These are phyloP conservation scores for Pachliopta kotzebuea DNA, from an alignment of 2,888 invertebrate species.

Conservation along the genomic window DNA sequence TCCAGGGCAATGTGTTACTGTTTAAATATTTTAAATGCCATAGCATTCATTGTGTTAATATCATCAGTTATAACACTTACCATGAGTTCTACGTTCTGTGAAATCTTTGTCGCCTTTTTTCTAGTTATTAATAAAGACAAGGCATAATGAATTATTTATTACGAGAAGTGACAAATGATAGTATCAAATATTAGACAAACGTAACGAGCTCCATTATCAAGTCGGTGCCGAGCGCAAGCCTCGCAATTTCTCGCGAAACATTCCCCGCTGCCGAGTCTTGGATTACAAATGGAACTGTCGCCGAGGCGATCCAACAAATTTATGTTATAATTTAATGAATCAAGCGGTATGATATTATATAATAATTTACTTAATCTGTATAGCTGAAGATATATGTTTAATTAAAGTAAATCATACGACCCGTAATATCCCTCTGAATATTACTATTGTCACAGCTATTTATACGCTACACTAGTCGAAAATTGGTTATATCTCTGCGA, in stretches of 20 bases:
- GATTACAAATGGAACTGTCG: slow-evolving; percentile 8
- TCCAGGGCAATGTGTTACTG: no score
- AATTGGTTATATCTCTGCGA: no score
- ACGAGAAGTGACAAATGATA: not conserved
- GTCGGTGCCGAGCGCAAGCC: not conserved
- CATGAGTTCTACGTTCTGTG: no score
- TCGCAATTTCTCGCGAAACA: not conserved
- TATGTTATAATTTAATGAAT: slow-evolving; percentile 6
- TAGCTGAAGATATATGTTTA: not conserved
- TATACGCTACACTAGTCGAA: no score
- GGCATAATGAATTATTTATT: not conserved
- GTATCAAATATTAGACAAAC: slow-evolving; percentile 2
- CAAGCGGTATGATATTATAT: not conserved
- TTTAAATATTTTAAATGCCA: no score
- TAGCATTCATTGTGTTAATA: no score
- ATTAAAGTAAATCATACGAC: no score
- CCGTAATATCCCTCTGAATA: no score
- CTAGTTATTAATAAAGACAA: not conserved
- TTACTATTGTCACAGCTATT: no score
- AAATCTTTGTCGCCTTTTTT: not conserved
- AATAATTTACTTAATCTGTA: not conserved
- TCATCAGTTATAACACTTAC: no score
- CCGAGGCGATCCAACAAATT: not conserved
- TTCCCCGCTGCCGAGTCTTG: not conserved
- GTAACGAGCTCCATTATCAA: slow-evolving; percentile 8